Evolutionary conservation across 2,888 invertebrate species (phyloP).

Genomic region (Tineola bisselliella): DNA sequence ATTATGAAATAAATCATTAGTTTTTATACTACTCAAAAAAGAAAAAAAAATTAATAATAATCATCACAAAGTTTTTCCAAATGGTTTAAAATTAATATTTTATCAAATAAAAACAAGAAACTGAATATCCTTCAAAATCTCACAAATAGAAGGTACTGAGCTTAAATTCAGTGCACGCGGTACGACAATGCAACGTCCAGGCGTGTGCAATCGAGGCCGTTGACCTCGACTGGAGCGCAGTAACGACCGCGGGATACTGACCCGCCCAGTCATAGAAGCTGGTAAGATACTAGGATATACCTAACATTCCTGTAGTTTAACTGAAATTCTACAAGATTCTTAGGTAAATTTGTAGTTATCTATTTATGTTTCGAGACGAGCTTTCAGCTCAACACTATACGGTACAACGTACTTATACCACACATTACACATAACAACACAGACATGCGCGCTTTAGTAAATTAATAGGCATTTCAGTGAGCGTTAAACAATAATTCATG

Average conservation of each 20-base stretch:
- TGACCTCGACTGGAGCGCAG: constrained; percentile 14
- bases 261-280: constrained; percentile 22
- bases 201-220: constrained; percentile 29
- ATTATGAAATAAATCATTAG: no score
- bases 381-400: no score
- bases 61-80: no score
- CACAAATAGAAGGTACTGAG: constrained; percentile 6
- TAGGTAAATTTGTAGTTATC: no score
- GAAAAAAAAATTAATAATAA: no score
- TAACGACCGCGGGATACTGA: constrained; percentile 38
- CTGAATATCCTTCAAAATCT: background rate
- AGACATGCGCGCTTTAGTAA: no score
- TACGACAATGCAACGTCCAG: constrained; percentile 35
- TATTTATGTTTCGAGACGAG: no score
- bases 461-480: no score
- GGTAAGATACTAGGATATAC: background rate
- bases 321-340: background rate
- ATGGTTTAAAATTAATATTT: no score
- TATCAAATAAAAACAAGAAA: background rate
- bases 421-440: no score
- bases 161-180: constrained; percentile 28
- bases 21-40: no score
- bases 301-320: background rate
- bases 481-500: background rate
- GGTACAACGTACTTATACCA: no score